Base-by-base conservation (phyloP, 2,113 vertebrate genomes). In the Aepyceros melampus region DNA sequence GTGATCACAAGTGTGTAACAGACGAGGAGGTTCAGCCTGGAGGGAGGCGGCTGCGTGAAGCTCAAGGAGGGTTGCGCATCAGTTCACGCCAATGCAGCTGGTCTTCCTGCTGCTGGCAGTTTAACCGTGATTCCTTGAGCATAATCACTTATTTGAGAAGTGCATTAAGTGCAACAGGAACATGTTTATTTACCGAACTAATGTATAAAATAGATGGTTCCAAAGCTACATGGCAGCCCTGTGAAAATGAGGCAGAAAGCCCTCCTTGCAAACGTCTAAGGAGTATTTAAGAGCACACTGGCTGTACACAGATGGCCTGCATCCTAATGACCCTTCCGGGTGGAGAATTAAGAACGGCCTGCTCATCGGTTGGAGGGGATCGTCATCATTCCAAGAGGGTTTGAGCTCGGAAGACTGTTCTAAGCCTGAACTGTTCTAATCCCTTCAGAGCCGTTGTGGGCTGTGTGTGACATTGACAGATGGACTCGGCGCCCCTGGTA, bases 61-160 rank as follows among this genome's bases (percentile, higher is more conserved):
- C 27, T 14, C 1, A 4, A 56, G 11, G 11, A 89, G 43, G 3
- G 15, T 29, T 53, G 47, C 2, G 1, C 36, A 3, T 47, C 49
- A 67, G 43, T 21, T 71, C 16, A 0, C 0, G 10, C 45, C 64
- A 3, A 0, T 6, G 47, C 2, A 29, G 58, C 55, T 45, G 7
- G 43, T 58, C 43, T 56, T 21, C 21, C 45, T 47, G 12, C 25
- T 33, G 15, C 13, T 53, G 76, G 27, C 0, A n/a, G 23, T 23
- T 60, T 47, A 91, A 71, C 15, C 8, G 1, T 3, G 11, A 31
- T 23, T 88, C 27, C 53, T 33, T 25, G 76, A 82, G 36, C 33
- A 19, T 17, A 85, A 51, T 33, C 31, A 17, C 55, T 55, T n/a
- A 45, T 56, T 91, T 88, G 43, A 95, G 90, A 91, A 95, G 53